Conservation (phyloP, 2,113 vertebrate genomes). For the Laticauda colubrina region DNA sequence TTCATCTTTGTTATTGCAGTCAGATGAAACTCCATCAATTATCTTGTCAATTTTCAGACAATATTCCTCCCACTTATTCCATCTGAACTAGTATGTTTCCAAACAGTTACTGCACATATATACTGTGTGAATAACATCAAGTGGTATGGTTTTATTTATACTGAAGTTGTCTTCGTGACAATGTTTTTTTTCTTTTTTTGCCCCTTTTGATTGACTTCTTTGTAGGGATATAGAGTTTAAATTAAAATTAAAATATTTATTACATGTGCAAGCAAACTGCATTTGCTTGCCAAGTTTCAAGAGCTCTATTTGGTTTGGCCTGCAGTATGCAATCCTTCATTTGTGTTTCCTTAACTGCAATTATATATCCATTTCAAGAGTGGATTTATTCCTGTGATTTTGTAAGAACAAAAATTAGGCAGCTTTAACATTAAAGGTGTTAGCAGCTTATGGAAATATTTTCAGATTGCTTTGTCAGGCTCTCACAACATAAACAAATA, state of each 20-base stretch:
- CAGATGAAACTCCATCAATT: not conserved
- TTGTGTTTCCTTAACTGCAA: conserved; percentile 41
- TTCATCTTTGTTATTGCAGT: not conserved
- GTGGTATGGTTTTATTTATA: not conserved
- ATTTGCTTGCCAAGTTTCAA: conserved; percentile 27
- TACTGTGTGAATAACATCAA: not conserved
- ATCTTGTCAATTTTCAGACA: not conserved
- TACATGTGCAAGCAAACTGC: not conserved
- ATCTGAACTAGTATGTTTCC: not conserved
- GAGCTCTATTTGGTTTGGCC: conserved; percentile 23
- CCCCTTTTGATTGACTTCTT: not conserved
- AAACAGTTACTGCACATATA: not conserved
- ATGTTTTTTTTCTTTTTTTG: not conserved
- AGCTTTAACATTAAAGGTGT: conserved; percentile 38
- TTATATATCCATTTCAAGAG: conserved; percentile 33
- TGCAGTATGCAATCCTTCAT: conserved; percentile 43
- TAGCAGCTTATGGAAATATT: conserved; percentile 17
- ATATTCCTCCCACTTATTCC: not conserved
- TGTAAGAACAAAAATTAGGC: conserved; percentile 45
- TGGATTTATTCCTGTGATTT: conserved; percentile 28
- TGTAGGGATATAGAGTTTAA: conserved; percentile 3
- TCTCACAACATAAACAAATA: conserved; percentile 40
- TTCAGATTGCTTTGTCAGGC: conserved; percentile 9
- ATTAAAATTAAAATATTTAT: conserved; percentile 3
- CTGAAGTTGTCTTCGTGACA: not conserved